phyloP scores from a whole-genome alignment of 92 coral and sea anemone genomes.

The Parazoanthus darwini region DNA sequence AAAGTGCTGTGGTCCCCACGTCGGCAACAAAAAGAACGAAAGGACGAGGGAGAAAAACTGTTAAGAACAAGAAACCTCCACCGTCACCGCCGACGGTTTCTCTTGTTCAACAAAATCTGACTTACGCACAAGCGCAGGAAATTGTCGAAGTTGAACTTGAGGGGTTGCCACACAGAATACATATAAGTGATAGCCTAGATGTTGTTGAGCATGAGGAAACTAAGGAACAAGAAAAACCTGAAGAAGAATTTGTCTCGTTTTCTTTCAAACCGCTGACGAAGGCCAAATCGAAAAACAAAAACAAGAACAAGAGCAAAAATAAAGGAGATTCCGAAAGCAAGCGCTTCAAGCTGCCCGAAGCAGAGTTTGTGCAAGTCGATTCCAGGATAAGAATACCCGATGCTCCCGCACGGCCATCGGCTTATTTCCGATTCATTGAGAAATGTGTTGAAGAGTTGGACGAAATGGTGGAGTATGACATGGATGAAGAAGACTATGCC shows the following conservation, averaged over 20 bases:
- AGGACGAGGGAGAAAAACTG: slow-evolving; percentile 90
- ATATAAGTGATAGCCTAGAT: slow-evolving; percentile 79
- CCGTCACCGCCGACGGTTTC: slow-evolving; percentile 93
- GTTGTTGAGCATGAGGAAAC: slow-evolving; percentile 72
- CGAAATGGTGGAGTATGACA: slow-evolving; percentile 96
- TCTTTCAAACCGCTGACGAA: slow-evolving; percentile 80
- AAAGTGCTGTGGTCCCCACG: slow-evolving; percentile 68
- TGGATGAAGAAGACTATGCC: slow-evolving; percentile 96
- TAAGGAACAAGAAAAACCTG: slow-evolving; percentile 57
- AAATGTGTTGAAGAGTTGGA: slow-evolving; percentile 97
- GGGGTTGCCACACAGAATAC: slow-evolving; percentile 88
- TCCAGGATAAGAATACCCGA: slow-evolving; percentile 72
- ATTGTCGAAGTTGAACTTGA: slow-evolving; percentile 98
- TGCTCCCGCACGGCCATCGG: slow-evolving; percentile 92
- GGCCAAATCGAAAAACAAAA: slow-evolving; percentile 83
- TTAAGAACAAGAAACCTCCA: slow-evolving; percentile 92
- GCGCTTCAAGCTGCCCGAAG: slow-evolving; percentile 65
- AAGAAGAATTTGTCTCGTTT: slow-evolving; percentile 66
- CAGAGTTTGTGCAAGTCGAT: slow-evolving; percentile 70
- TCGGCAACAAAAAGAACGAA: slow-evolving; percentile 83
- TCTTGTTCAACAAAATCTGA: slow-evolving; percentile 95
- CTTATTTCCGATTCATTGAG: slow-evolving; percentile 97
- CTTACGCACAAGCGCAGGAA: slow-evolving; percentile 98
- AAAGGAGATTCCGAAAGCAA: slow-evolving; percentile 50
- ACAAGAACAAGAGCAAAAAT: slow-evolving; percentile 62